Conservation (phyloP, 2,797 vertebrate genomes). For the Mormyrops boulengeri region DNA sequence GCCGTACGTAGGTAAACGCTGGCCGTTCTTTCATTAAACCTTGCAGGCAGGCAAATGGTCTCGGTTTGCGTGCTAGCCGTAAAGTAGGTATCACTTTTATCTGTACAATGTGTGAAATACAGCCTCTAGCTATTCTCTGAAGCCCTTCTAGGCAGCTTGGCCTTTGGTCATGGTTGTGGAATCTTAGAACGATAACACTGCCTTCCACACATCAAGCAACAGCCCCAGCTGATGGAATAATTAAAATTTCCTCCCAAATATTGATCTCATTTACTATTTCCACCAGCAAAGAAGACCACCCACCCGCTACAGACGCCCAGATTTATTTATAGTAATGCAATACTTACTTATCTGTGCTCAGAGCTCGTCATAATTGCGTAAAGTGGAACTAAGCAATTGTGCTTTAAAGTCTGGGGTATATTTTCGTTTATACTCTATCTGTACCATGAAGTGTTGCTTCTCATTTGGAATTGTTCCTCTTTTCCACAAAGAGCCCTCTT, state of each 20-base stretch:
- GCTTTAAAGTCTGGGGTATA: conserved; percentile 21
- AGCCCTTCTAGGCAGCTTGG: not conserved
- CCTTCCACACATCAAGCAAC: conserved; percentile 32
- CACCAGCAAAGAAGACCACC: conserved; percentile 65
- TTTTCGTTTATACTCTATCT: conserved; percentile 19
- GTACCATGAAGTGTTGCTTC: conserved; percentile 11
- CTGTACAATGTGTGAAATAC: not conserved
- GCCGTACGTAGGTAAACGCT: not conserved
- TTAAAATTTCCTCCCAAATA: conserved; percentile 69
- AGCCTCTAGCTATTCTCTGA: not conserved
- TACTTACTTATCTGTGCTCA: conserved; percentile 60
- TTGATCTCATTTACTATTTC: conserved; percentile 34
- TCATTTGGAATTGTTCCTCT: conserved; percentile 10
- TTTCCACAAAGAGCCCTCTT: conserved; percentile 49
- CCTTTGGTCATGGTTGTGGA: not conserved
- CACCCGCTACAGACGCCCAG: conserved; percentile 46
- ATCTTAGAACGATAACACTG: conserved; percentile 13
- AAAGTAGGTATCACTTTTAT: not conserved
- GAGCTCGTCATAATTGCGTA: conserved; percentile 67
- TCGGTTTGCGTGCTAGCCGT: not conserved
- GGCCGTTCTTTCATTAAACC: not conserved
- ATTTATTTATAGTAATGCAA: conserved; percentile 67
- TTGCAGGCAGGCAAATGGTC: not conserved
- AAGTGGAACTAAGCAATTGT: conserved; percentile 57
- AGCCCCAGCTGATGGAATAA: conserved; percentile 54